phyloP scores from a whole-genome alignment of 2,888 invertebrate species.

The Panzeria rudis region DNA sequence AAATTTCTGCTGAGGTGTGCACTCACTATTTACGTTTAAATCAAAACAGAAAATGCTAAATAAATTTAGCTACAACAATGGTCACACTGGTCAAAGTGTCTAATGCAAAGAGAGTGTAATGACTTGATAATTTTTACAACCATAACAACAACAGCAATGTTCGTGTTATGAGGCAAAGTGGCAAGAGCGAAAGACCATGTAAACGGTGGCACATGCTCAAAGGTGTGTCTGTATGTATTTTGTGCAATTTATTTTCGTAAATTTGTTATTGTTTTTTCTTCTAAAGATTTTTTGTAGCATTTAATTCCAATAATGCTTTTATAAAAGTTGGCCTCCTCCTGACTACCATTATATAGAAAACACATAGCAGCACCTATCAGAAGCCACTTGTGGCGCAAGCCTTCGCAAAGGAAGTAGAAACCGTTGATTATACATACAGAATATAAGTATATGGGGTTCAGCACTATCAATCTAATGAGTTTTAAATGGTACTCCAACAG shows the following conservation, averaged over 20 bases:
- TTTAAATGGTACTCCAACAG: no score
- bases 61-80: not conserved
- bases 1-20: no score
- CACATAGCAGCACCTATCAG: no score
- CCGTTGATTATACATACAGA: no score
- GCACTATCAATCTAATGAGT: no score
- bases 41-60: no score
- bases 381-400: no score
- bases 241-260: not conserved
- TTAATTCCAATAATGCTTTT: not conserved
- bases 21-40: no score
- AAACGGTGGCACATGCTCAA: constrained; percentile 49
- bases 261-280: not conserved
- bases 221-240: not conserved
- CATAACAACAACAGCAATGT: constrained; percentile 15
- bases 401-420: no score
- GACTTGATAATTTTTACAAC: constrained; percentile 50
- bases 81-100: constrained; percentile 12
- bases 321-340: no score
- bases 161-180: constrained; percentile 20
- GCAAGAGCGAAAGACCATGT: constrained; percentile 35
- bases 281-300: not conserved
- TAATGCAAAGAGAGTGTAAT: constrained; percentile 59
- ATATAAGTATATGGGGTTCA: no score
- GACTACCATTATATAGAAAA: no score